Conservation (phyloP, 2,797 vertebrate species). For the Pseudotriccus pelzelni region DNA sequence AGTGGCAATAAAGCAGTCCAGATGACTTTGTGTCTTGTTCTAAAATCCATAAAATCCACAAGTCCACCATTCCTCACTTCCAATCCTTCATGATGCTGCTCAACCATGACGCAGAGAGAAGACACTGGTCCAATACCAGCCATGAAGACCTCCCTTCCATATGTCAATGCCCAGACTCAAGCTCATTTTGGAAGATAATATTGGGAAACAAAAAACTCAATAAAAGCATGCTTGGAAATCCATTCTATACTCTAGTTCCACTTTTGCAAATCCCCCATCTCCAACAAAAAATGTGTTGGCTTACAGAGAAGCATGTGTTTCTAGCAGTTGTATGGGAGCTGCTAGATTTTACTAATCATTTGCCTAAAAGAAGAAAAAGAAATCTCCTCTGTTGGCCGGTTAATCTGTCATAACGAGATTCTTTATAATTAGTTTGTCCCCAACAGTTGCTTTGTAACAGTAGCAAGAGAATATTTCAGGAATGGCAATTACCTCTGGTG, state of each 20-base stretch:
- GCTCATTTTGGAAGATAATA: neutral
- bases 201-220: neutral
- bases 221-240: constrained; percentile 13
- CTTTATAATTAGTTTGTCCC: constrained; percentile 79
- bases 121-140: neutral
- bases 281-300: neutral
- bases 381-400: constrained; percentile 65
- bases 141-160: neutral
- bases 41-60: neutral
- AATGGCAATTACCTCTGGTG: constrained; percentile 72
- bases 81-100: neutral
- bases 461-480: constrained; percentile 68
- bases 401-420: constrained; percentile 72
- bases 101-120: neutral
- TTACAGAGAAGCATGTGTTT: constrained; percentile 15
- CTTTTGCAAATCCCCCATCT: neutral
- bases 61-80: neutral
- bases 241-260: neutral
- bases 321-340: neutral
- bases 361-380: constrained; percentile 54
- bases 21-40: neutral
- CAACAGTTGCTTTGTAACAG: constrained; percentile 67
- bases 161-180: neutral
- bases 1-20: neutral
- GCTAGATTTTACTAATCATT: constrained; percentile 36